Base-by-base conservation (phyloP, 2,888 invertebrate genomes). In the Trichogramma evanescens region DNA sequence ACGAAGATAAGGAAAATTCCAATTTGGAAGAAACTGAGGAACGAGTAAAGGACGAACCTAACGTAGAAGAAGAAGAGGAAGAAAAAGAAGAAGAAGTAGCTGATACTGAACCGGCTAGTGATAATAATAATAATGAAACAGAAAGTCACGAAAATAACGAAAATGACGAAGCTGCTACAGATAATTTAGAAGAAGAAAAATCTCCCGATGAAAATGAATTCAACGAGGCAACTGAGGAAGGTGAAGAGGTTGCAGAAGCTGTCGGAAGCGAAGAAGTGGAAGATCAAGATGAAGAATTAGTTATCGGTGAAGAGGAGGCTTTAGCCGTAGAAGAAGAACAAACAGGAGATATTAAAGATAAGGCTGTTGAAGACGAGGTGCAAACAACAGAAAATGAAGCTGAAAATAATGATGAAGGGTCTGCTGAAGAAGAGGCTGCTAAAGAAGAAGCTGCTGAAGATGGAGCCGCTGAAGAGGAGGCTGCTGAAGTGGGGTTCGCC, bases 221-320 rank as follows among this genome's bases (percentile, higher is more conserved):
- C 26, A 60, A 54, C 3, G 62, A 61, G 52, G 39, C 7, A 13
- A 42, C n/a, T 5, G 49, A 57, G 46, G 46, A 60, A 46, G 60
- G 54, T 46, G 66, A 66, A 54, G 62, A 58, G 10, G 63, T 58
- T 5, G 53, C 10, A 52, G 26, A 56, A 55, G 56, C 52, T 8
- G 44, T 49, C 39, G 46, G 45, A 41, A 50, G 61, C 50, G 53
- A 41, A 40, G 52, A 65, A 50, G 50, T 50, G 57, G 54, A 63
- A 46, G 56, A 55, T 44, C 44, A 61, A 48, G 43, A 43, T 4
- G 54, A 61, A 50, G 50, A 4, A 1, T 50, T 50, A 13, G 52
- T 40, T 26, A 46, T 6, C 46, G 9, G 65, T 64, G 66, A 66
- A 46, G 69, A 68, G 42, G 69, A 70, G 50, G 70, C 69, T 44